phyloP scores from a whole-genome alignment of 2,888 invertebrate genomes.

The Cartodere bifasciata region DNA sequence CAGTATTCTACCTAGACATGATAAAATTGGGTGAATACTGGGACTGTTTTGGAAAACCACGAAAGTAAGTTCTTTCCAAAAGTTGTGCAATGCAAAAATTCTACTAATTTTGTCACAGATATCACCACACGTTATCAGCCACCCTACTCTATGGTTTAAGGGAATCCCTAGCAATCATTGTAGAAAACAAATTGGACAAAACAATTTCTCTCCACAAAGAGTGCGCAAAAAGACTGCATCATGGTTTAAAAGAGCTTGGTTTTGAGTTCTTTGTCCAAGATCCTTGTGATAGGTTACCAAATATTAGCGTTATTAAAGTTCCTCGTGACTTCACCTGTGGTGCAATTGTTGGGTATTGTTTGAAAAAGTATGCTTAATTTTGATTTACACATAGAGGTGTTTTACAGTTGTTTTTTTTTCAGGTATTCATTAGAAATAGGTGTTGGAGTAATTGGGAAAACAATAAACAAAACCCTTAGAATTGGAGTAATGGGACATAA shows the following conservation, averaged over 20 bases:
- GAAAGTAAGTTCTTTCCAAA: constrained; percentile 46
- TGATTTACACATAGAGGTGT: too few relatives aligned
- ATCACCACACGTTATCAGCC: constrained; percentile 84
- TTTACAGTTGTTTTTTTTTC: too few relatives aligned
- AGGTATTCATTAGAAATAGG: constrained; percentile 61
- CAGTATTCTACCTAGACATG: constrained; percentile 61
- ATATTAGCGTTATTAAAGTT: constrained; percentile 54
- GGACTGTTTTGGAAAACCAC: constrained; percentile 52
- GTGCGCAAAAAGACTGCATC: constrained; percentile 53
- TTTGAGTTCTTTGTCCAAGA: constrained; percentile 58
- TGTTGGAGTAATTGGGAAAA: constrained; percentile 74
- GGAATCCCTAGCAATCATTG: constrained; percentile 60
- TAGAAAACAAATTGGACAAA: constrained; percentile 56
- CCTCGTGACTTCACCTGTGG: constrained; percentile 53
- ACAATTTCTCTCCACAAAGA: constrained; percentile 60
- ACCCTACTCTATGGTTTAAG: constrained; percentile 69
- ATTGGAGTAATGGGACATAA: constrained; percentile 82
- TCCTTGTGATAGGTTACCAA: constrained; percentile 51
- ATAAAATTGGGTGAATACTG: constrained; percentile 63
- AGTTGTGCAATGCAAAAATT: too few relatives aligned
- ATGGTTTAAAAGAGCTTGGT: constrained; percentile 52
- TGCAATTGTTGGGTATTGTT: constrained; percentile 45
- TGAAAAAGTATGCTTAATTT: constrained; percentile 46
- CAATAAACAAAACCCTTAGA: constrained; percentile 67
- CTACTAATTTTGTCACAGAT: constrained; percentile 47